Conservation (phyloP, 2,888 invertebrate species). For the Amblyteles armatorius region DNA sequence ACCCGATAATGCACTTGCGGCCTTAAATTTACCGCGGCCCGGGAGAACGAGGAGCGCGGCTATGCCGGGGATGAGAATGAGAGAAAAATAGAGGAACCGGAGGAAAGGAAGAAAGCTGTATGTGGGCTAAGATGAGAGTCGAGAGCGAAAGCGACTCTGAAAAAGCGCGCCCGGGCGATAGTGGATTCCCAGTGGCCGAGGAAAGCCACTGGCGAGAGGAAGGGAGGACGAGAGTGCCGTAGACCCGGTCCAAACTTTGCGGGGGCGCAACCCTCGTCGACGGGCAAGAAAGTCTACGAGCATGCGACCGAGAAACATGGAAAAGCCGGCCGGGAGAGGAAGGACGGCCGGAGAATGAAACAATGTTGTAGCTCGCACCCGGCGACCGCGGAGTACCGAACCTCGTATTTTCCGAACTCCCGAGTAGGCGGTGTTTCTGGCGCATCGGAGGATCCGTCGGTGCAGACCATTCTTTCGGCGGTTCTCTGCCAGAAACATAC, state of each 20-base stretch:
- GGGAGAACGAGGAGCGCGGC: slow-evolving; percentile 45
- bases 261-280: slow-evolving; percentile 41
- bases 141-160: slow-evolving; percentile 20
- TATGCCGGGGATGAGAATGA: slow-evolving; percentile 54
- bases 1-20: slow-evolving; percentile 77
- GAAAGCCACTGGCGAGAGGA: slow-evolving; percentile 16
- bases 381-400: slow-evolving; percentile 41
- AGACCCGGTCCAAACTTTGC: slow-evolving; percentile 55
- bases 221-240: slow-evolving; percentile 43
- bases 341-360: slow-evolving; percentile 42
- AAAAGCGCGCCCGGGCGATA: slow-evolving; percentile 54
- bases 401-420: slow-evolving; percentile 41
- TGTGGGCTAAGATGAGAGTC: slow-evolving; percentile 39
- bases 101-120: slow-evolving; percentile 41
- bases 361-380: slow-evolving; percentile 44
- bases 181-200: slow-evolving; percentile 53
- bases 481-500: background rate
- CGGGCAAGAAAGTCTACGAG: slow-evolving; percentile 33
- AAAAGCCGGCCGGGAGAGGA: slow-evolving; percentile 39
- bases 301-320: slow-evolving; percentile 30
- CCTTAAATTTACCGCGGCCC: slow-evolving; percentile 75
- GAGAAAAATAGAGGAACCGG: slow-evolving; percentile 45
- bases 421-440: slow-evolving; percentile 3
- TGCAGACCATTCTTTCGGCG: background rate
- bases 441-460: background rate